These are phyloP conservation scores for Nautilus pompilius DNA, from an alignment of 1,140 invertebrate species.

Conservation along the genomic window DNA sequence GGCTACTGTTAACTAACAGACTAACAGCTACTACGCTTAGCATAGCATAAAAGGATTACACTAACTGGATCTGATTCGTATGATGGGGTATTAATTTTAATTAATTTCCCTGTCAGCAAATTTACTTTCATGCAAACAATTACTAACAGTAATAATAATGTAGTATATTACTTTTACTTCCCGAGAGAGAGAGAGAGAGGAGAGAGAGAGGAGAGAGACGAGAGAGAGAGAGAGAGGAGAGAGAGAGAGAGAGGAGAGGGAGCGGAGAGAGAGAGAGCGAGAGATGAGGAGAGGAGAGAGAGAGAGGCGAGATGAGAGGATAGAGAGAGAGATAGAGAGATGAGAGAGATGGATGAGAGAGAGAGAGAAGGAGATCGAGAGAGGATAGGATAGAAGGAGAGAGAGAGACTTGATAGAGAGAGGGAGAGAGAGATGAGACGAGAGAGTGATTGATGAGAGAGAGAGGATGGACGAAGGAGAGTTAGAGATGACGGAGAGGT, in stretches of 20 bases:
- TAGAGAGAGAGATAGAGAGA: background rate
- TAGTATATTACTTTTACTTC: too few species aligned
- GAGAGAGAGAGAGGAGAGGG: background rate
- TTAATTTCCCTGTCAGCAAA: too few species aligned
- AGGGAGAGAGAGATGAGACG: background rate
- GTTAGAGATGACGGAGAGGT: background rate
- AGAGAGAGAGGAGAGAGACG: too few species aligned
- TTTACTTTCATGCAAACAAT: too few species aligned
- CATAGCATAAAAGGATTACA: too few species aligned
- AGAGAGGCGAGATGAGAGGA: background rate
- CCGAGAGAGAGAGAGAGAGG: background rate
- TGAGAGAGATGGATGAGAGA: background rate
- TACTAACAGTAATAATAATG: too few species aligned
- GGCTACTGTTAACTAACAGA: too few species aligned
- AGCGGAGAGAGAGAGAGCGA: too few species aligned
- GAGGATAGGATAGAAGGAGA: background rate
- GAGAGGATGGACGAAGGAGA: constrained; percentile 4
- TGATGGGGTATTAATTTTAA: too few species aligned
- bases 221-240: background rate
- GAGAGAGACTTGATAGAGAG: constrained; percentile 6
- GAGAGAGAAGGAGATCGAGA: background rate
- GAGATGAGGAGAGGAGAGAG: background rate
- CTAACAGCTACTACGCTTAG: too few species aligned
- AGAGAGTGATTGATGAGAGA: background rate
- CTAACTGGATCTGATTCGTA: too few species aligned